These are phyloP conservation scores for Stratiolaelaps scimitus DNA, from an alignment of 1,140 invertebrate species.

Conservation along the genomic window DNA sequence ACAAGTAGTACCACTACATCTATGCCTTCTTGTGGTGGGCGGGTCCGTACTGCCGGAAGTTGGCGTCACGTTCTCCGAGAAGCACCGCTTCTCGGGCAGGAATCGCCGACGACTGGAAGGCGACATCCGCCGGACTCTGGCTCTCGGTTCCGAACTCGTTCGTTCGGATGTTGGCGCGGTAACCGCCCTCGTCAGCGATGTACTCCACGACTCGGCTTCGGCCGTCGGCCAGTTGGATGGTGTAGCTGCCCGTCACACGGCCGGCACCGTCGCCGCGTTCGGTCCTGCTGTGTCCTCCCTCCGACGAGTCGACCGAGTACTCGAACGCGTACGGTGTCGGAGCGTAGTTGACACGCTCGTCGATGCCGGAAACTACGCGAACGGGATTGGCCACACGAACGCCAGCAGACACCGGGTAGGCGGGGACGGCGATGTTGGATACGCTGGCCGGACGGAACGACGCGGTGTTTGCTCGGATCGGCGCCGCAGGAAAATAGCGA, in stretches of 20 bases:
- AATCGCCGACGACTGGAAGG: conserved; percentile 29
- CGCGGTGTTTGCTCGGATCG: background rate
- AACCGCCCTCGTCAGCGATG: conserved; percentile 30
- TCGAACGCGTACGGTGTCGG: conserved; percentile 30
- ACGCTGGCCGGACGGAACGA: background rate
- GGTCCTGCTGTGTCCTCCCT: conserved; percentile 30
- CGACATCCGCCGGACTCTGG: conserved; percentile 31
- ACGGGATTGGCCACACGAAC: conserved; percentile 1
- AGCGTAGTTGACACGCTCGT: conserved; percentile 14
- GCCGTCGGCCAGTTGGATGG: conserved; percentile 30
- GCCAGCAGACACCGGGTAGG: conserved; percentile 1
- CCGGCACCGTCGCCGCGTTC: conserved; percentile 31
- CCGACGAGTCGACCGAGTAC: conserved; percentile 28
- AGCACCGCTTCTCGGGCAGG: background rate
- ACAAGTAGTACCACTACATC: too few species aligned
- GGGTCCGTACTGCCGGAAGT: conserved; percentile 11
- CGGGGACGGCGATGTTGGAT: background rate
- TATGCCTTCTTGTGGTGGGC: conserved; percentile 5
- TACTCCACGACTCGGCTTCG: conserved; percentile 33
- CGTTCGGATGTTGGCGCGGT: conserved; percentile 31
- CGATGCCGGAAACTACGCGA: background rate
- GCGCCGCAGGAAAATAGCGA: background rate
- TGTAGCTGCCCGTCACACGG: conserved; percentile 31
- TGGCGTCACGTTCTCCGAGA: conserved; percentile 16
- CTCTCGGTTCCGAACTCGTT: conserved; percentile 33